Evolutionary conservation across 2,888 invertebrate genomes (phyloP), one percentile per base, ranked within the genome.

Genomic region (Dorcus hopei): DNA sequence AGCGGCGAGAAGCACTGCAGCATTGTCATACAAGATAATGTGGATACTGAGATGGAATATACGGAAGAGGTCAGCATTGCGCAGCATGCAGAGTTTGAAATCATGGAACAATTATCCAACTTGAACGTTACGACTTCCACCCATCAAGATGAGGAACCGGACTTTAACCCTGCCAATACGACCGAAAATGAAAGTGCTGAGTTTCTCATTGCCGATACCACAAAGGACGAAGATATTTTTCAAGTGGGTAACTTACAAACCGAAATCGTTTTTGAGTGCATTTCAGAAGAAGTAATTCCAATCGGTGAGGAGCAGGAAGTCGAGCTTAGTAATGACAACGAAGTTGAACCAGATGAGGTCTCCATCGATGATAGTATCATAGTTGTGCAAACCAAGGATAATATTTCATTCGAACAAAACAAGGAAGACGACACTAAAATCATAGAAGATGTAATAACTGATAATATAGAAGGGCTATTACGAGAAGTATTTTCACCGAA

Each of bases 261-360:
- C 38, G 68, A 67, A 49, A 51, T 70, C 43, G 59, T 67, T 41
- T 65, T 70, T 1, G 73, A 72, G 57, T 73, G 70, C 64, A 63
- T 71, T 52, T 64, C 69, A 4, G 73, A 68, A 45, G 70, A 67
- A 52, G 45, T 61, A 4, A 59, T 65, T 39, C 60, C 63, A 7
- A 61, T 61, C 49, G 43, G 52, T 42, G 62, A 58, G 14, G 65
- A 68, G 47, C 59, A 65, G 54, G 65, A 64, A 61, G 50, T 65
- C 16, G 57, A 54, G 38, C 52, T 58, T 52, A 55, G 42, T 48
- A 49, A 51, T 40, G 54, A 58, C n/a, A 38, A 53, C 47, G 45
- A 54, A n/a, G 19, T 38, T 38, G 47, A 43, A 51, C 23, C 49
- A 54, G 45, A 54, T n/a, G 26, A 33, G 26, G 7, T 7, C 26